phyloP scores from a whole-genome alignment of 2,797 vertebrate genomes.

The Paratrypauchen microcephalus region DNA sequence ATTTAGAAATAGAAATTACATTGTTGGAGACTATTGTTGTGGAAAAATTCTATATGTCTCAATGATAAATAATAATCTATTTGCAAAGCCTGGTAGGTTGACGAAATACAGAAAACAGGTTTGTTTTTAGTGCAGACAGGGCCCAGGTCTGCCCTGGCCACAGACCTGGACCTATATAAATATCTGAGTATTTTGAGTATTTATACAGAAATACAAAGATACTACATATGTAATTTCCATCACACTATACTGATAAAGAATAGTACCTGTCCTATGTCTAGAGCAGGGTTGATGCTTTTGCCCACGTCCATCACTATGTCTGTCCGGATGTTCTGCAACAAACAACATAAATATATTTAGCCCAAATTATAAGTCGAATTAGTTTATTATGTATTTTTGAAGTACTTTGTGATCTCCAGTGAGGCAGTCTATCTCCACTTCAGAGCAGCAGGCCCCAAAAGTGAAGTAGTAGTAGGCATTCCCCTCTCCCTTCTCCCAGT shows the following conservation, averaged over 20 bases:
- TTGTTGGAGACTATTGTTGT: too few species aligned
- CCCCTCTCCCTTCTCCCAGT: constrained; percentile 74
- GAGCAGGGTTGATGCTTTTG: constrained; percentile 54
- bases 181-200: too few species aligned
- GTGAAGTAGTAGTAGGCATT: constrained; percentile 64
- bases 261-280: constrained; percentile 60
- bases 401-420: constrained; percentile 76
- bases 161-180: too few species aligned
- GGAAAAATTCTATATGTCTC: too few species aligned
- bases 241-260: neutral
- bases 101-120: too few species aligned
- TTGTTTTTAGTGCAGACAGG: too few species aligned
- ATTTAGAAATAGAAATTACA: too few species aligned
- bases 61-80: too few species aligned
- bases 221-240: too few species aligned
- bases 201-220: too few species aligned
- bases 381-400: neutral
- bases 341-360: neutral
- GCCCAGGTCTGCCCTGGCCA: too few species aligned
- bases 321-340: constrained; percentile 50
- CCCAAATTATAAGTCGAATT: neutral
- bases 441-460: constrained; percentile 73
- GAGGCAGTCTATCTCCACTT: constrained; percentile 79
- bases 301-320: constrained; percentile 63
- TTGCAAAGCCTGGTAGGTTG: too few species aligned